Conservation (phyloP, 2,888 invertebrate genomes). For the Vesta saturnalis region DNA sequence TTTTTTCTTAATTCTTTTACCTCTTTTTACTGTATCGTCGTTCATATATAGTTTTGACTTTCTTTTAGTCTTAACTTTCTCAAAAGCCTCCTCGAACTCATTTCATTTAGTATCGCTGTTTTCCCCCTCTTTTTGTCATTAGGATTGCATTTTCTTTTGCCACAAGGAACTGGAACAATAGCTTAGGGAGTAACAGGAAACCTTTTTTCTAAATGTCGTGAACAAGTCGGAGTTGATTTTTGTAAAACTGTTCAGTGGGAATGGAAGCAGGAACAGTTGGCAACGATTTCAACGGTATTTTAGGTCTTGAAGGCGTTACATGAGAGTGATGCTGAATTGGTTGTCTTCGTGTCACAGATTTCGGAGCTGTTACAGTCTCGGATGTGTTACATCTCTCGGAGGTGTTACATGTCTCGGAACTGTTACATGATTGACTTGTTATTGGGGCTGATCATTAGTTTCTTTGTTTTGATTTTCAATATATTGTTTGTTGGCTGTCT, state of each 20-base stretch:
- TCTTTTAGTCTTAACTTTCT: neutral
- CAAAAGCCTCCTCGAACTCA: neutral
- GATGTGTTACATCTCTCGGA: neutral
- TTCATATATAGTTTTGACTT: no score
- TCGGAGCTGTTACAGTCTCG: conserved; percentile 2
- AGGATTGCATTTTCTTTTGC: neutral
- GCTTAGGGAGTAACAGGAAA: conserved; percentile 8
- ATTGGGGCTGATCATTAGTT: neutral
- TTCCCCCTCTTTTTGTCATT: neutral
- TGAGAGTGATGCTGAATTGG: neutral
- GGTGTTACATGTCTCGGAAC: neutral
- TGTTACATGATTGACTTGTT: neutral
- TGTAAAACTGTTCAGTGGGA: neutral
- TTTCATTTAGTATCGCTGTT: conserved; percentile 2
- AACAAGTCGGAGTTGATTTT: no score
- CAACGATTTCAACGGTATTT: neutral
- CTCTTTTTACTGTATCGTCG: neutral
- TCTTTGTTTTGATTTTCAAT: conserved; percentile 8
- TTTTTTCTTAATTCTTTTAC: neutral
- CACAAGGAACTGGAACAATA: conserved; percentile 4
- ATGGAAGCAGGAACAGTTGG: neutral
- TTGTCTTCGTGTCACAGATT: neutral
- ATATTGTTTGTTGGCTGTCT: conserved; percentile 1
- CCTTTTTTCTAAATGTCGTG: no score
- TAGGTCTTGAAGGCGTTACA: neutral